Evolutionary conservation across 2,888 invertebrate species (phyloP).

Genomic region (Liodrosophila aerea): DNA sequence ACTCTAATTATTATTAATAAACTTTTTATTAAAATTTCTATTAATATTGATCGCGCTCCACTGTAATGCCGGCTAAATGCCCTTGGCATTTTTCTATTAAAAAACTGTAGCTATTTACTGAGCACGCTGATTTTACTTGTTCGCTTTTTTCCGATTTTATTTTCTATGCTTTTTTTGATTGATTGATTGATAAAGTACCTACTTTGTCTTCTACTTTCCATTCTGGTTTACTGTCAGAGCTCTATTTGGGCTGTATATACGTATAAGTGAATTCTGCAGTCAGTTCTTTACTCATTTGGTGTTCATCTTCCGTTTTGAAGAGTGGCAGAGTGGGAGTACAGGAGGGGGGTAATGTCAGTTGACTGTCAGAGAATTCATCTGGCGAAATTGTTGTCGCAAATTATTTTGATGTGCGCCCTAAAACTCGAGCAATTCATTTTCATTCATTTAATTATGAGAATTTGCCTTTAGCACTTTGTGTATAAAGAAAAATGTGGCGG

Average conservation of each 20-base stretch:
- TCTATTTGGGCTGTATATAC: background rate
- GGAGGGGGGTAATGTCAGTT: constrained; percentile 15
- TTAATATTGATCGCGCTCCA: no score
- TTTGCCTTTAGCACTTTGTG: background rate
- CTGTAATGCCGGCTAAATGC: constrained; percentile 26
- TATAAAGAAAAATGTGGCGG: background rate
- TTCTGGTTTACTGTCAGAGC: background rate
- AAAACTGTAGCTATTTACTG: constrained; percentile 39
- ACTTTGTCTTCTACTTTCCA: constrained; percentile 1
- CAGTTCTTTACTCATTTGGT: constrained; percentile 2
- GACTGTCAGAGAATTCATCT: constrained; percentile 12
- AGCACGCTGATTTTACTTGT: background rate
- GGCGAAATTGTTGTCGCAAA: constrained; percentile 28
- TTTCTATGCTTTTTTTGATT: constrained; percentile 10
- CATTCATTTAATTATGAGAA: constrained; percentile 53
- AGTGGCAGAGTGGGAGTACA: background rate
- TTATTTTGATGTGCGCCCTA: constrained; percentile 22
- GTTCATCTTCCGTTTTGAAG: background rate
- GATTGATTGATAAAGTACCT: constrained; percentile 50
- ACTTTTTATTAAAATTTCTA: no score
- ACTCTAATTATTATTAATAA: no score
- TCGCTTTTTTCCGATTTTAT: background rate
- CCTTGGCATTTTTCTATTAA: constrained; percentile 41
- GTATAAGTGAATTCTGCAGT: background rate
- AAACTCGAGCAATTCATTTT: constrained; percentile 27